Evolutionary conservation across 2,797 vertebrate species (phyloP).

Genomic region (Tauraco hartlaubi): DNA sequence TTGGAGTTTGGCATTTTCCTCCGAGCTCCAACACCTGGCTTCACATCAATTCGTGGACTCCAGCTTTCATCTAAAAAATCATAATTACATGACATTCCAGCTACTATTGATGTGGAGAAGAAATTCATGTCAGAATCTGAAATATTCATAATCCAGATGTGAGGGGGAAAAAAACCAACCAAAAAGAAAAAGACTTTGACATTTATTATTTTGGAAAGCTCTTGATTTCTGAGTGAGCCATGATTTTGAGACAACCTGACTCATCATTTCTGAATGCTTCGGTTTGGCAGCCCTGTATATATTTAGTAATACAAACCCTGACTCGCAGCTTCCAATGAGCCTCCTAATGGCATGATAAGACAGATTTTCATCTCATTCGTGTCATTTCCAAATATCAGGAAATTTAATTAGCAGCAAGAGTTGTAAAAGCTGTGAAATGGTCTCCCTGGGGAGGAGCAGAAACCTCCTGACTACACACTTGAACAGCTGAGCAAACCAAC

Average conservation of each 20-base stretch:
- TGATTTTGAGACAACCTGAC: conserved; percentile 32
- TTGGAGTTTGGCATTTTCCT: not conserved
- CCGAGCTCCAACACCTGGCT: not conserved
- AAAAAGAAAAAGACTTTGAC: not conserved
- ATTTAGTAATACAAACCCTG: conserved; percentile 59
- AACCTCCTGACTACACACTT: not conserved
- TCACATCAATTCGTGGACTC: not conserved
- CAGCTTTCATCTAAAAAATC: conserved; percentile 29
- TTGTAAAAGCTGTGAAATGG: conserved; percentile 35
- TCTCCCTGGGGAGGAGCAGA: conserved; percentile 6
- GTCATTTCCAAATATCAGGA: conserved; percentile 30
- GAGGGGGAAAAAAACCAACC: not conserved
- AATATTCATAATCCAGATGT: not conserved
- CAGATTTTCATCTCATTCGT: conserved; percentile 50
- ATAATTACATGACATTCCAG: not conserved
- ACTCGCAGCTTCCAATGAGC: conserved; percentile 58
- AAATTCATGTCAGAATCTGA: not conserved
- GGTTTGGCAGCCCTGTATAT: conserved; percentile 32
- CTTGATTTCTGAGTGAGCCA: not conserved
- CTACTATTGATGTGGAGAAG: conserved; percentile 33
- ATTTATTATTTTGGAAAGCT: conserved; percentile 31
- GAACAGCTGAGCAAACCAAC: not conserved
- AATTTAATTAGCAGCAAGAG: not conserved
- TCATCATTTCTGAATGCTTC: conserved; percentile 59
- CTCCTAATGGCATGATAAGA: conserved; percentile 44